Evolutionary conservation across 2,888 invertebrate species (phyloP).

Genomic region (Tryphoninae sp.): DNA sequence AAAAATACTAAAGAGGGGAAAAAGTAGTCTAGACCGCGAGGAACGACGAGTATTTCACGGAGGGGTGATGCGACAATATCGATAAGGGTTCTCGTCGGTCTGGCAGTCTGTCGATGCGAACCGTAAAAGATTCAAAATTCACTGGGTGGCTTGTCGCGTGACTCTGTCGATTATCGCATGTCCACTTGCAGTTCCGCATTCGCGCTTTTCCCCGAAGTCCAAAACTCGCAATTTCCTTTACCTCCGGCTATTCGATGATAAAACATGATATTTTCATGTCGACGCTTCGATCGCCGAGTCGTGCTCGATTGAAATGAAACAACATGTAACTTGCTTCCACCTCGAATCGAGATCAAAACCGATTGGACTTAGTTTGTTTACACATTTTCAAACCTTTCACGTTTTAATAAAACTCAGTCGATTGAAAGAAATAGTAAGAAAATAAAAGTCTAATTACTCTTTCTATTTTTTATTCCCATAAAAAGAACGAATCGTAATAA

Average conservation of each 20-base stretch:
- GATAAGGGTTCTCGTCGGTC: conserved; percentile 42
- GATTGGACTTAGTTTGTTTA: neutral
- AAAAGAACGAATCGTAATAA: too few relatives aligned
- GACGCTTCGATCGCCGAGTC: neutral
- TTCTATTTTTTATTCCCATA: too few relatives aligned
- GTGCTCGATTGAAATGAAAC: conserved; percentile 11
- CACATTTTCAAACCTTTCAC: neutral
- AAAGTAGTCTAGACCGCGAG: conserved; percentile 63
- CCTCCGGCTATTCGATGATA: neutral
- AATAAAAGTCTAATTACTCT: too few relatives aligned
- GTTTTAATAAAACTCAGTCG: too few relatives aligned
- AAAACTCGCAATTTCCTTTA: conserved; percentile 10
- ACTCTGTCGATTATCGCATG: conserved; percentile 64
- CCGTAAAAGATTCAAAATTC: conserved; percentile 15
- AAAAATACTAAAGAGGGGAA: conserved; percentile 28
- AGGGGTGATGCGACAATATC: conserved; percentile 14
- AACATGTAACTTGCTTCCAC: neutral
- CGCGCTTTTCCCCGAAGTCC: conserved; percentile 58
- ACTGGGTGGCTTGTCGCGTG: conserved; percentile 58
- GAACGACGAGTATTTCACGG: conserved; percentile 36
- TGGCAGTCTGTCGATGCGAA: neutral
- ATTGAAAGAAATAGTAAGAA: too few relatives aligned
- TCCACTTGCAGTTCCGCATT: conserved; percentile 58
- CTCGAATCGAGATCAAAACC: neutral
- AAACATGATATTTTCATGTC: neutral